Base-by-base conservation (phyloP, 2,113 vertebrate genomes). In the Cheirogaleus medius region DNA sequence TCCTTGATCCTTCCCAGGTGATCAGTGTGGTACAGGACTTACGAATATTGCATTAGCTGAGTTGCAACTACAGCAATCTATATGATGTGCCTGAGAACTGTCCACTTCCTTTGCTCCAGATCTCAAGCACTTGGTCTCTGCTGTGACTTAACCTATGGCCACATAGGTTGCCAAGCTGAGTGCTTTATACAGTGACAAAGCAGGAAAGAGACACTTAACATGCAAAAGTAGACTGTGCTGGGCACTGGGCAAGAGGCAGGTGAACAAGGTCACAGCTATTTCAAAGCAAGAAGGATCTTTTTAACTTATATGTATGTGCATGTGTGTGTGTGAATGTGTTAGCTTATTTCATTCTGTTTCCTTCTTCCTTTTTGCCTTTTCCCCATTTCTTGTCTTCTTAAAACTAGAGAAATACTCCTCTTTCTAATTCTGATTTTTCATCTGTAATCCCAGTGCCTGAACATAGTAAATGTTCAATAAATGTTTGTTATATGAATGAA, bases 21-120 rank as follows among this genome's bases (percentile, higher is more conserved):
- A 58, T 91, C 83, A 37, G 52, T 71, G 82, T 39, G 87, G 73
- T 52, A 76, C 20, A n/a, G 10, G 37, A 73, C 85, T 90, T 66
- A 92, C 12, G 17, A 91, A 63, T 34, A 73, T 60, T 34, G 14
- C 37, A 68, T 69, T 86, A 94, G 52, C 58, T 68, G 39, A 4
- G 10, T 0, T 54, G 64, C 71, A 86, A 37, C 81, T 69, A 74
- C 3, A 90, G 68, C 91, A 92, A 6, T 80, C 82, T 87, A 92
- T 21, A n/a, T 34, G 52, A 6, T 2, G 8, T 68, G 27, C 34
- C n/a, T 77, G 56, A 97, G 68, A 92, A 90, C 80, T 25, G 47
- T 18, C 87, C 56, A 42, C 18, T 92, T 91, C 23, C 95, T 95
- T 90, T 83, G n/a, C 56, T 97, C 25, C 54, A 73, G 56, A 49